Percentiles rank a stretch among this genome's conserved stretches.
These are phyloP conservation scores for Cydia pomonella DNA, from an alignment of 1,140 invertebrate species.

Conservation along the genomic window DNA sequence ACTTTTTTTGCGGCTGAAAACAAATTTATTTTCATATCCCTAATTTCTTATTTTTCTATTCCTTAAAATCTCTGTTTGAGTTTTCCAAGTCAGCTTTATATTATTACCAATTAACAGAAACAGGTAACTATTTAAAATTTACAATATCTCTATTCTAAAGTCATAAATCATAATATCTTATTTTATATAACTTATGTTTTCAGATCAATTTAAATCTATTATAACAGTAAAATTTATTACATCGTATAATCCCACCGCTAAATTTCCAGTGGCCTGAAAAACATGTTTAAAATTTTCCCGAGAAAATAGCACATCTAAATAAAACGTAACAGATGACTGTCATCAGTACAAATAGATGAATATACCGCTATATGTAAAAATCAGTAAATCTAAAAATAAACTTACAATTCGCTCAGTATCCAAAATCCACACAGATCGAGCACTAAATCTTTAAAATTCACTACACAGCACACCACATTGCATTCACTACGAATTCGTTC, in stretches of 20 bases:
- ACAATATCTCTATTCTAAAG: no score
- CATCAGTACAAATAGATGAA: not conserved
- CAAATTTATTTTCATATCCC: no score
- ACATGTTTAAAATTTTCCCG: not conserved
- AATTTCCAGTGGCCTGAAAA: not conserved
- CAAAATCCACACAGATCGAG: not conserved
- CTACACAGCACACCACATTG: slow-evolving; percentile 2
- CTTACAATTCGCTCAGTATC: slow-evolving; percentile 18
- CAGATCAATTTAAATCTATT: not conserved
- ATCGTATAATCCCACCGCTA: not conserved
- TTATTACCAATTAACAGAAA: no score
- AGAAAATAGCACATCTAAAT: slow-evolving; percentile 10
- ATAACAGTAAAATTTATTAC: not conserved
- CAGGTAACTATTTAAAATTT: no score
- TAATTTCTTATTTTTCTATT: no score
- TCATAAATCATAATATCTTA: not conserved
- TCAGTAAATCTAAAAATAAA: not conserved
- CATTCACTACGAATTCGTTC: slow-evolving; percentile 20
- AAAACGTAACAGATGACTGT: not conserved
- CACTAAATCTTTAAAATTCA: slow-evolving; percentile 10
- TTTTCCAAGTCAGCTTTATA: no score
- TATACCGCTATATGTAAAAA: no score
- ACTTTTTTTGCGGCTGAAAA: no score
- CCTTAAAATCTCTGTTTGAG: no score
- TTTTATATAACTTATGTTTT: not conserved